Evolutionary conservation across 2,888 invertebrate species (phyloP).

Genomic region (Lasioglossum malachurum): DNA sequence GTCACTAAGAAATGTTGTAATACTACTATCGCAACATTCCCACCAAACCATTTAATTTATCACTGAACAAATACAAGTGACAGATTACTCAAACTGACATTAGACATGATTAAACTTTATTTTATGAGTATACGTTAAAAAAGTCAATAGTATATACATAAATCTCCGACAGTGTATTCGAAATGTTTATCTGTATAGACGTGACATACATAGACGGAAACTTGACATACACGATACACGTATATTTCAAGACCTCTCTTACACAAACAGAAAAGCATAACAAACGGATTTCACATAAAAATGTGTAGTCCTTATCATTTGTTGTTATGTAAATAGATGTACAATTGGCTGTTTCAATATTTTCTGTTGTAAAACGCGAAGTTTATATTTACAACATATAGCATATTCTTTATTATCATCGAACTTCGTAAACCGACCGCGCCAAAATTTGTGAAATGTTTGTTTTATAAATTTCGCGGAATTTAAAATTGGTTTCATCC

Average conservation of each 20-base stretch:
- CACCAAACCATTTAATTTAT: conserved; percentile 31
- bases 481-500: neutral
- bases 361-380: neutral
- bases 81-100: conserved; percentile 41
- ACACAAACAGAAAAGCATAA: neutral
- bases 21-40: conserved; percentile 5
- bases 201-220: neutral
- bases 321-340: neutral
- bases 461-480: neutral
- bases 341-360: neutral
- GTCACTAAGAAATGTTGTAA: neutral
- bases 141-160: conserved; percentile 1
- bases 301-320: neutral
- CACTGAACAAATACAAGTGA: conserved; percentile 42
- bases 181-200: neutral
- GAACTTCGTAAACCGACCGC: neutral
- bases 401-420: neutral
- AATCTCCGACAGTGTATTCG: neutral
- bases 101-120: conserved; percentile 54
- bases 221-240: neutral
- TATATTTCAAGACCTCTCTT: neutral
- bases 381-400: neutral
- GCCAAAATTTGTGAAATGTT: neutral
- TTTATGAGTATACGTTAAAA: conserved; percentile 23
- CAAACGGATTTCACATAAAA: neutral